Evolutionary conservation across 2,113 vertebrate genomes (phyloP), one percentile per base, ranked within the genome.

Genomic region (Alligator mississippiensis): DNA sequence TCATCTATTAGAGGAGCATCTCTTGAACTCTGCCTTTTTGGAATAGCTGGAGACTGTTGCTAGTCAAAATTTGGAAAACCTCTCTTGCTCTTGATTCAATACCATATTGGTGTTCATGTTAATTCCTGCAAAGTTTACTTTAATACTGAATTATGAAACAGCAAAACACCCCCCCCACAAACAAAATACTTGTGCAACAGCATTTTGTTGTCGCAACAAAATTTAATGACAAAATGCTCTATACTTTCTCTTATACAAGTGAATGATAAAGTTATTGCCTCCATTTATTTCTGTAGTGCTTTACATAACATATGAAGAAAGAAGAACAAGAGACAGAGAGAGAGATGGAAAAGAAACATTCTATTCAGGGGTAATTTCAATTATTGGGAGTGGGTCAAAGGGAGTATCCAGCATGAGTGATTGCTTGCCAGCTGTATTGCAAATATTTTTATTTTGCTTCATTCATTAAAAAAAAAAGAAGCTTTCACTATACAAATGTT

Each of bases 1-100:
- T 96, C 74, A 96, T 94, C 95, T 87, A 91, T 97, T 97, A 94
- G 95, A 87, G 93, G 96, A 97, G 95, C 84, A 94, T 83, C 93
- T 95, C 95, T 96, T 90, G 94, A 95, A 97, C 96, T 93, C 94
- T 95, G 84, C 74, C 85, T 89, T 96, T 96, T 95, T 85, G 74
- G 91, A 93, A 95, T 88, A 93, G 62, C 95, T 95, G 83, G 85
- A 72, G 74, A 95, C 19, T 81, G 81, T 85, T 95, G 85, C 61
- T 97, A 94, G 88, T 90, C 96, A 89, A 88, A 95, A 95, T 75
- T 96, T 95, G 95, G 81, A 96, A 94, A 91, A 91, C 89, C 82
- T n/a, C 61, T 84, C 88, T 82, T 84, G 54, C 78, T 72, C 47
- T 6, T 84, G 92, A 82, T 94, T 85, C 93, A 84, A 75, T 90